phyloP scores from a whole-genome alignment of 2,888 invertebrate species.

The Dasypogon diadema region DNA sequence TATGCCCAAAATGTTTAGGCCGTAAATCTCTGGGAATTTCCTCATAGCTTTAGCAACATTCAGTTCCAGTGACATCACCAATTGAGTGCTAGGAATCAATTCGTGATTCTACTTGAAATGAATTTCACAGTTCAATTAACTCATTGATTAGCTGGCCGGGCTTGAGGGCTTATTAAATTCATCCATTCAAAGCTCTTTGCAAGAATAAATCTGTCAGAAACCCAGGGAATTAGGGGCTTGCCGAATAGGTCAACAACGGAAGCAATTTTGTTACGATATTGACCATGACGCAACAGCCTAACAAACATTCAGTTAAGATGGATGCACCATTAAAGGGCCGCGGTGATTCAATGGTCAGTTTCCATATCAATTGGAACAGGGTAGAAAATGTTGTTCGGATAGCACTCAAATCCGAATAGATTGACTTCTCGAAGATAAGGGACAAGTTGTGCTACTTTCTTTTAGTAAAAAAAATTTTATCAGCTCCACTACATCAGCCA shows the following conservation, averaged over 20 bases:
- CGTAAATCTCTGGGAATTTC: not conserved
- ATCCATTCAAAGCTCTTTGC: not conserved
- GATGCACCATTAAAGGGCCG: not conserved
- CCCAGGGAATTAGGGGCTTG: not conserved
- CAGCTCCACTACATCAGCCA: not conserved
- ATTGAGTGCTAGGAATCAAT: not conserved
- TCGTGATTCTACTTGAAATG: not conserved
- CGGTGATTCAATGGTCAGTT: not conserved
- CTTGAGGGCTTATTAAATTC: not conserved
- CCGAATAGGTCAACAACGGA: not conserved
- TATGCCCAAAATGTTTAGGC: no score
- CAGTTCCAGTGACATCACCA: not conserved
- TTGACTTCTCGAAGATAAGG: not conserved
- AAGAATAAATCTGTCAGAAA: not conserved
- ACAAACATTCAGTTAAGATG: not conserved
- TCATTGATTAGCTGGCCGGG: not conserved
- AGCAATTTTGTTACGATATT: slow-evolving; percentile 7
- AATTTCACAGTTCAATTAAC: slow-evolving; percentile 8
- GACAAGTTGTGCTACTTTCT: not conserved
- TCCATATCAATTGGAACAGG: not conserved
- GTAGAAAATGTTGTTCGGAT: not conserved
- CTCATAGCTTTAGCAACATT: not conserved
- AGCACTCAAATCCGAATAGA: not conserved
- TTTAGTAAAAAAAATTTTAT: not conserved
- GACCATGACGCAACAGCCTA: slow-evolving; percentile 3